Evolutionary conservation across 2,113 vertebrate genomes (phyloP).

Genomic region (Centropristis striata): DNA sequence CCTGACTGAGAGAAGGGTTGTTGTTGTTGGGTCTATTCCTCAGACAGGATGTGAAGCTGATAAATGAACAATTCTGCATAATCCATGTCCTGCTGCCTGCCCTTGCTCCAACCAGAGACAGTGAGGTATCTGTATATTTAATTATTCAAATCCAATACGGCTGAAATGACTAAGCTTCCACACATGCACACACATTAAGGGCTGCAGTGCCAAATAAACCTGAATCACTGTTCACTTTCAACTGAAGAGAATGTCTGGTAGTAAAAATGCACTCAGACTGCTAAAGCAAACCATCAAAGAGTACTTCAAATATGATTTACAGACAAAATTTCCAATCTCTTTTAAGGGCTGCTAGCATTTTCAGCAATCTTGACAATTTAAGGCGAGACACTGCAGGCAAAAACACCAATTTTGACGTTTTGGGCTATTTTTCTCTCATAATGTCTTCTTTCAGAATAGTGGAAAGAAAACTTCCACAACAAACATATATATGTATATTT

Average conservation of each 20-base stretch:
- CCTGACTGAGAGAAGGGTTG: background rate
- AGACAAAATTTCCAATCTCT: too few relatives aligned
- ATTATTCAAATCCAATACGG: conserved; percentile 49
- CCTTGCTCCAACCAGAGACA: conserved; percentile 22
- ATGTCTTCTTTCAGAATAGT: too few relatives aligned
- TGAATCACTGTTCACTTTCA: background rate
- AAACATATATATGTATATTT: too few relatives aligned
- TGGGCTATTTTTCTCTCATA: too few relatives aligned
- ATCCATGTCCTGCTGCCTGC: background rate
- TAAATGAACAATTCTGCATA: background rate
- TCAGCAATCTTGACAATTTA: too few relatives aligned
- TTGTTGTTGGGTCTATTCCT: background rate
- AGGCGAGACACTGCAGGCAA: too few relatives aligned
- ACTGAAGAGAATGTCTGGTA: too few relatives aligned
- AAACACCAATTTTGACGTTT: too few relatives aligned
- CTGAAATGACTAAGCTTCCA: conserved; percentile 22
- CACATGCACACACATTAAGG: conserved; percentile 1
- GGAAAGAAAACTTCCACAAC: too few relatives aligned
- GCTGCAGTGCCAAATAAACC: background rate
- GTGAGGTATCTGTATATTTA: conserved; percentile 46
- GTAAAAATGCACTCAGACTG: background rate
- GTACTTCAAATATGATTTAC: background rate
- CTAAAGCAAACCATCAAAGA: background rate
- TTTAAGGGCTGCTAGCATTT: too few relatives aligned
- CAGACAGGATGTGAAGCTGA: background rate